A percentile compares a stretch with the other conserved stretches of the same genome.
phyloP scores from a whole-genome alignment of 2,888 invertebrate species.

The Sminthurinus aureus region DNA sequence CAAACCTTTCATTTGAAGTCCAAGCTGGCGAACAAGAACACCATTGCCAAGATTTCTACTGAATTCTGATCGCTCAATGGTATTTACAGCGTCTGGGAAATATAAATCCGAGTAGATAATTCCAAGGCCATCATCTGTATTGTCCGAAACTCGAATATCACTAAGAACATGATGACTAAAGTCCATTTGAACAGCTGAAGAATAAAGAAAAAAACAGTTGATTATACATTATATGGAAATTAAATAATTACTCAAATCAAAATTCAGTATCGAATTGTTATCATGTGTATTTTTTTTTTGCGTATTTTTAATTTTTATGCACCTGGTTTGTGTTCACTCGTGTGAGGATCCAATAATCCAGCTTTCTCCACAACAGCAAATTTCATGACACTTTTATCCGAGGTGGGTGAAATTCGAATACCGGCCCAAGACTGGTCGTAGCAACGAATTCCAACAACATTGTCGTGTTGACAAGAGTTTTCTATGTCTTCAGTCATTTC shows the following conservation, averaged over 20 bases:
- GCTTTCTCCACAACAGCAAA: constrained; percentile 89
- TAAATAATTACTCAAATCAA: too few species aligned
- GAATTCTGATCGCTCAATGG: constrained; percentile 84
- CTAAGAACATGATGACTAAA: constrained; percentile 67
- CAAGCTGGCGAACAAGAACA: constrained; percentile 86
- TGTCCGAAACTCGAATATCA: constrained; percentile 74
- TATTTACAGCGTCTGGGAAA: constrained; percentile 81
- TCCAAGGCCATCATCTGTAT: constrained; percentile 91
- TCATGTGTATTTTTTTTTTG: neutral
- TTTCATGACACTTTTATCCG: constrained; percentile 86
- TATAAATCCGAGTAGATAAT: constrained; percentile 94
- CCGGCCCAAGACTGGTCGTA: constrained; percentile 95
- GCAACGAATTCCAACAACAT: constrained; percentile 88
- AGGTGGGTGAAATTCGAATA: constrained; percentile 84
- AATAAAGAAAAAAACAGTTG: neutral
- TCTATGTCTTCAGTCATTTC: constrained; percentile 82
- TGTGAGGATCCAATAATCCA: constrained; percentile 74
- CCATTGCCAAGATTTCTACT: constrained; percentile 86
- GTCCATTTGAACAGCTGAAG: constrained; percentile 76
- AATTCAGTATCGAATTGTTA: neutral
- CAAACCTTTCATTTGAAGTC: constrained; percentile 72
- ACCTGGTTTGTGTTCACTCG: constrained; percentile 82
- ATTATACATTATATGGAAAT: neutral
- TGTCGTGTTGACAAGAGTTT: constrained; percentile 83
- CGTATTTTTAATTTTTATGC: constrained; percentile 28